Base-by-base conservation (phyloP, 2,888 invertebrate species). In the Lomographa bimaculata region DNA sequence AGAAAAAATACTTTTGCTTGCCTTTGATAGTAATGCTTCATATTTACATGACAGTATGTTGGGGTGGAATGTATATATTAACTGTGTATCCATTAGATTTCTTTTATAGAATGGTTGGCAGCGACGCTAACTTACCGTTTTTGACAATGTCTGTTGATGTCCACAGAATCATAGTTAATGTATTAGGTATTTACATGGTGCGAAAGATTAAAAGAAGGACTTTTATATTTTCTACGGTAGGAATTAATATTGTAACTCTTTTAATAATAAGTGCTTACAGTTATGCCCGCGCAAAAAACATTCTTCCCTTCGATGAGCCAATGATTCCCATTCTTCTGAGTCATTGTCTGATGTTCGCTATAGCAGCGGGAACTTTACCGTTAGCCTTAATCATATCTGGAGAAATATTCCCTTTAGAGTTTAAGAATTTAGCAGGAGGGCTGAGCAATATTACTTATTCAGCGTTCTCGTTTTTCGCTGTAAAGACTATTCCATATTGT, bases 301-400 rank as follows among this genome's bases (percentile, higher is more conserved):
- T 47, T n/a, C 32, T 69, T 1, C 47, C 56, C 0, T 57, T 55
- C 11, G 62, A 63, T 10, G 49, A 59, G 24, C 55, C 58, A 0
- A 11, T 49, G 2, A 52, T 70, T 2, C 66, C 65, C 3, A 7
- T 29, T 1, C 0, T 29, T 1, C 12, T 46, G 7, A 33, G 18
- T 3, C 47, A 48, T 12, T 21, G 28, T 56, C 85, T 16, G 66
- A 27, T 44, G 26, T 44, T 44, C 11, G 18, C 47, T n/a, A 27
- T 41, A 3, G 36, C 47, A 2, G 30, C 29, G 1, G 47, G 47
- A 0, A 25, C 45, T 1, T 7, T 90, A 1, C 90, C 92, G 0
- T 57, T 93, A 26, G 91, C 92, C 0, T 93, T 92, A 83, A 89
- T 92, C n/a, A 87, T 93, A 75, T 89, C 91, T 37, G 92, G 92